Conservation (phyloP, 2,888 invertebrate species). For the Leistus spinibarbis region DNA sequence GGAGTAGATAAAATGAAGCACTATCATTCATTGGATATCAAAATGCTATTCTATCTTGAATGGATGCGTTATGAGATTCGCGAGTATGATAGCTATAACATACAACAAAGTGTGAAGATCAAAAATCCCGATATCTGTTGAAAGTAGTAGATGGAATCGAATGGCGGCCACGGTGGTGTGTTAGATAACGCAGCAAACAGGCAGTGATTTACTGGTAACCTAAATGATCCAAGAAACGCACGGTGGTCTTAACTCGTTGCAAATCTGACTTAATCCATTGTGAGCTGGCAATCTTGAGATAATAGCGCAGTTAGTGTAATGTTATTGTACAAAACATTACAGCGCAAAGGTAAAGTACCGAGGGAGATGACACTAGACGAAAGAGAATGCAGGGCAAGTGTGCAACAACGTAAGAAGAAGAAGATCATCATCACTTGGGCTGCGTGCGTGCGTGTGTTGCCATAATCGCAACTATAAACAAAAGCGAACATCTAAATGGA, state of each 20-base stretch:
- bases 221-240: conserved; percentile 37
- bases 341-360: not conserved
- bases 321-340: conserved; percentile 34
- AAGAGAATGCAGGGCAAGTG: not conserved
- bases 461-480: conserved; percentile 35
- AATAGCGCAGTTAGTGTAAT: conserved; percentile 37
- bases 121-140: not conserved
- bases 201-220: conserved; percentile 30
- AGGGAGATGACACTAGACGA: not conserved
- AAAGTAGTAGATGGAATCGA: not conserved
- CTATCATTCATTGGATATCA: too few species aligned
- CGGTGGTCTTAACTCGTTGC: conserved; percentile 28
- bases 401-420: not conserved
- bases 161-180: not conserved
- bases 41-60: too few species aligned
- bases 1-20: too few species aligned
- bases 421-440: not conserved
- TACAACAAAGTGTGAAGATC: not conserved
- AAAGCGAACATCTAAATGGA: conserved; percentile 28
- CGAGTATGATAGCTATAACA: too few species aligned
- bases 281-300: conserved; percentile 39
- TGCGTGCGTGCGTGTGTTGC: not conserved
- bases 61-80: too few species aligned
- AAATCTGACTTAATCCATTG: conserved; percentile 40
- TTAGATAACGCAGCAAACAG: not conserved